Base-by-base conservation (phyloP, 2,113 vertebrate genomes). In the Paraplagusia blochii region DNA sequence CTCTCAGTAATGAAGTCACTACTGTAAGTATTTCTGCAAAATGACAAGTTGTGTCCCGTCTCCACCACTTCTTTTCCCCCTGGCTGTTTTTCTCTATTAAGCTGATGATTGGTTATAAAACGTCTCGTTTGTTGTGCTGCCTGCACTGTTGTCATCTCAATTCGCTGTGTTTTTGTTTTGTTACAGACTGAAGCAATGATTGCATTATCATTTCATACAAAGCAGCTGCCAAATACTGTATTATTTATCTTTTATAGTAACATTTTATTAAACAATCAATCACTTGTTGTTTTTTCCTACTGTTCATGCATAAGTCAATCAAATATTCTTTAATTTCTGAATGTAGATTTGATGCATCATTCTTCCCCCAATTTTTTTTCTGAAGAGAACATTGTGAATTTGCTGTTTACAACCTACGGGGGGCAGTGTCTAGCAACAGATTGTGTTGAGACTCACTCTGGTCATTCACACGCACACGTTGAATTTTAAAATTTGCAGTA, bases 31-130 rank as follows among this genome's bases (percentile, higher is more conserved):
- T 11, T 16, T 29, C 52, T 12, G 1, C 11, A 29, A 40, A 1
- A 34, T 51, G 57, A 33, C 82, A 76, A 71, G 77, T 74, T 35
- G 13, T 15, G 19, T 64, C 80, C 15, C 74, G 79, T 18, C 43
- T 16, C 47, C 22, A 44, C 36, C 8, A 2, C n/a, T n/a, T n/a
- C n/a, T n/a, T n/a, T n/a, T n/a, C n/a, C n/a, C n/a, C n/a, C n/a
- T n/a, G n/a, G 33, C 15, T 55, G 44, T 58, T 17, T 47, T 7
- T 49, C 36, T 4, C 29, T 44, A 10, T 58, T 9, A 17, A 43
- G 47, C 16, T 29, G 11, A 39, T 40, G 38, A 35, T 44, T 53
- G 13, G 33, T 10, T 4, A 8, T 2, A 61, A 46, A 46, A 45
- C 10, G 13, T 1, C 5, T 15, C 13, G 3, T 18, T n/a, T 12